These are phyloP conservation scores for Coregonus ussuriensis DNA, from an alignment of 2,797 vertebrate genomes.

Conservation along the genomic window DNA sequence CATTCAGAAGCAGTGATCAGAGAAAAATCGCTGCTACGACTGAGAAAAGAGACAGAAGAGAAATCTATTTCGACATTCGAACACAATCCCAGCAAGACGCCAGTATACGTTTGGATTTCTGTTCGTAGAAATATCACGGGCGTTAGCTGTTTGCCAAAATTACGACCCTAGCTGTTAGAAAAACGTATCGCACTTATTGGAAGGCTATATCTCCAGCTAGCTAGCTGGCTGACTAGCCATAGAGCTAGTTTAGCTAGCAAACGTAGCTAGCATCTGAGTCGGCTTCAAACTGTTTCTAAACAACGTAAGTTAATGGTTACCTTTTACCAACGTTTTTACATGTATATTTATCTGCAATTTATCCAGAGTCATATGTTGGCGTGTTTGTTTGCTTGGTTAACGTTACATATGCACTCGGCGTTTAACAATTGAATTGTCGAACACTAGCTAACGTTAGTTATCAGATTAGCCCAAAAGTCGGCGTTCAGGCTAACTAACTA, in stretches of 20 bases:
- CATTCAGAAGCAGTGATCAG: conserved; percentile 78
- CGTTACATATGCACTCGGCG: neutral
- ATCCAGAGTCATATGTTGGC: neutral
- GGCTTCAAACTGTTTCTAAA: conserved; percentile 3
- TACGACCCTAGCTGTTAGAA: conserved; percentile 51
- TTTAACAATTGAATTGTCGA: neutral
- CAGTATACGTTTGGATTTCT: conserved; percentile 47
- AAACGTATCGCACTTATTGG: conserved; percentile 52
- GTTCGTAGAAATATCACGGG: conserved; percentile 46
- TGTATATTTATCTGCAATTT: neutral
- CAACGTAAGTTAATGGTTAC: conserved; percentile 9
- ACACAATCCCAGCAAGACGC: conserved; percentile 39
- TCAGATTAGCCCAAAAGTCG: neutral
- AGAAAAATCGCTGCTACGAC: conserved; percentile 78
- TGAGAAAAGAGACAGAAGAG: conserved; percentile 71
- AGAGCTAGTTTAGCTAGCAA: conserved; percentile 59
- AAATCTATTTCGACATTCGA: conserved; percentile 47
- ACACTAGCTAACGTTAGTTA: neutral
- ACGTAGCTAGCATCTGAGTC: conserved; percentile 39
- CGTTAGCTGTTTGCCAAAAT: conserved; percentile 40
- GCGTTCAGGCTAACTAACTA: neutral
- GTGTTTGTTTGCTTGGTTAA: neutral
- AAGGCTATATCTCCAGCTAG: conserved; percentile 68
- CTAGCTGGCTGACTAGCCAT: conserved; percentile 67
- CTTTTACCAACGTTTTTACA: neutral